phyloP scores from a whole-genome alignment of 1,140 invertebrate genomes.

The Aphis gossypii region DNA sequence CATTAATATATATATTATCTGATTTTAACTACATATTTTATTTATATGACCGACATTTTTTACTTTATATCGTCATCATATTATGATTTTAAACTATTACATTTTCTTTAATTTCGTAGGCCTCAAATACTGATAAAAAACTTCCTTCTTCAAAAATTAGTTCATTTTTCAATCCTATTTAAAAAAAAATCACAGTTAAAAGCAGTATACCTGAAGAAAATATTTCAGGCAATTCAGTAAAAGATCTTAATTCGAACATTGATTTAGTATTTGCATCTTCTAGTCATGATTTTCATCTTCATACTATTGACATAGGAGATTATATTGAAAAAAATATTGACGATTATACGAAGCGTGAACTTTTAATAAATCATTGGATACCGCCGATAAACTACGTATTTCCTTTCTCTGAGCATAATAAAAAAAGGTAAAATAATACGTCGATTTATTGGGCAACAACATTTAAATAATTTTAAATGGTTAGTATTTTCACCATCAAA shows the following conservation, averaged over 20 bases:
- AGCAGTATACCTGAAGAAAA: no score
- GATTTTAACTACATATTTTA: no score
- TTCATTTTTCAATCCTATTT: no score
- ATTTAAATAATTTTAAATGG: constrained; percentile 10
- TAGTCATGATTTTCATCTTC: not conserved
- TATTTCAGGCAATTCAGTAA: no score
- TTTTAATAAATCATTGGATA: not conserved
- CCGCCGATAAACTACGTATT: not conserved
- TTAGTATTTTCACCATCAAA: constrained; percentile 1
- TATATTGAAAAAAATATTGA: not conserved
- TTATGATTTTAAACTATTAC: no score
- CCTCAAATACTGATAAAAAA: no score
- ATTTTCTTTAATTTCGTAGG: no score
- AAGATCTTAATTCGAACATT: not conserved
- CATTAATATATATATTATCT: no score
- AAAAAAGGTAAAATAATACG: not conserved
- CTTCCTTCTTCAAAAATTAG: no score
- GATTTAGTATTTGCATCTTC: not conserved
- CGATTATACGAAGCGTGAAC: not conserved
- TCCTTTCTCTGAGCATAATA: not conserved
- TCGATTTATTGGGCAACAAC: not conserved
- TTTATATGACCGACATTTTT: no score
- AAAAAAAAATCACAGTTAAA: no score
- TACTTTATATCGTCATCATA: no score
- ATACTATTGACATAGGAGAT: not conserved